Evolutionary conservation across 2,888 invertebrate genomes (phyloP).

Genomic region (Rhorus exstirpatorius): DNA sequence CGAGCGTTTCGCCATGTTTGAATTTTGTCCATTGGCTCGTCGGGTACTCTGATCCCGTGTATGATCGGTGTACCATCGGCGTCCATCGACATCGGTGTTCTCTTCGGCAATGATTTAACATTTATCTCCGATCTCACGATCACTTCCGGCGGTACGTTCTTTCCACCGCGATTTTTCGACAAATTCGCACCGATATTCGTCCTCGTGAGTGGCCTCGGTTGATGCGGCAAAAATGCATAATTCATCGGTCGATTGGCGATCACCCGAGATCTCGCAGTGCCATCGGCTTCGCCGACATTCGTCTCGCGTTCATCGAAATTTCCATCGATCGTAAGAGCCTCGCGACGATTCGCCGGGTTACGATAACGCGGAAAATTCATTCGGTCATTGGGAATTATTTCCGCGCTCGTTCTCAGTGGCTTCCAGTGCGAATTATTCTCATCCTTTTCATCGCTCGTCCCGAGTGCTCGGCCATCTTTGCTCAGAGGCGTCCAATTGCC

Average conservation of each 20-base stretch:
- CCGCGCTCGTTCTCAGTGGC: slow-evolving; percentile 87
- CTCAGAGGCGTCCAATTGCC: slow-evolving; percentile 81
- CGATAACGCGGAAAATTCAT: slow-evolving; percentile 69
- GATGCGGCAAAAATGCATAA: slow-evolving; percentile 79
- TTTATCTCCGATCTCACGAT: slow-evolving; percentile 89
- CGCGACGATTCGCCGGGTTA: slow-evolving; percentile 10
- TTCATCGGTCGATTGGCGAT: slow-evolving; percentile 45
- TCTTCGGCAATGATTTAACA: slow-evolving; percentile 87
- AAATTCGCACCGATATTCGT: slow-evolving; percentile 83
- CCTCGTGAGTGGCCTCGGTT: slow-evolving; percentile 76
- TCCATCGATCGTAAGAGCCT: slow-evolving; percentile 70
- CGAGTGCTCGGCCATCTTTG: slow-evolving; percentile 74
- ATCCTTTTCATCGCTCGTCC: slow-evolving; percentile 65
- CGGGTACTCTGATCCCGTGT: slow-evolving; percentile 93
- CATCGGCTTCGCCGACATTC: slow-evolving; percentile 47
- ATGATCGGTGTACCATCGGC: slow-evolving; percentile 93
- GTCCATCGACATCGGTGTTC: slow-evolving; percentile 89
- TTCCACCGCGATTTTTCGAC: slow-evolving; percentile 86
- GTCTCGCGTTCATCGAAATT: slow-evolving; percentile 74
- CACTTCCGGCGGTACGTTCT: slow-evolving; percentile 90
- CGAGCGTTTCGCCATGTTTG: slow-evolving; percentile 96
- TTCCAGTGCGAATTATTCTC: slow-evolving; percentile 84
- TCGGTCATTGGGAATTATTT: slow-evolving; percentile 84
- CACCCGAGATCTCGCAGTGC: slow-evolving; percentile 41
- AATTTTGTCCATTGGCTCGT: slow-evolving; percentile 92